Evolutionary conservation across 2,888 invertebrate species (phyloP).

Genomic region (Drosophila bunnanda): DNA sequence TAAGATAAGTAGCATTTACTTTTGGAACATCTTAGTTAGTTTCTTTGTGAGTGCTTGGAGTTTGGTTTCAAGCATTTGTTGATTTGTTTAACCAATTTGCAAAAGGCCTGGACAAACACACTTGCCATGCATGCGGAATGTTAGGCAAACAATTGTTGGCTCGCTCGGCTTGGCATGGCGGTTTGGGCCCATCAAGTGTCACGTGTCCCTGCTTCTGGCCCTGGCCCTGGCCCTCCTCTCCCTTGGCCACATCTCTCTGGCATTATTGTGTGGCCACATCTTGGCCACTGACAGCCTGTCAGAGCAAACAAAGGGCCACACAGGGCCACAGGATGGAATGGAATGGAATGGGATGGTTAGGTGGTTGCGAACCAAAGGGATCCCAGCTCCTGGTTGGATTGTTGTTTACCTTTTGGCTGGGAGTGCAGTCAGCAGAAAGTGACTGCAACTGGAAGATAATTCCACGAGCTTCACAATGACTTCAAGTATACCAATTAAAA

Average conservation of each 20-base stretch:
- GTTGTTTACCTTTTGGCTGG: constrained; percentile 53
- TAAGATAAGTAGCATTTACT: neutral
- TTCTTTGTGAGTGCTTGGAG: neutral
- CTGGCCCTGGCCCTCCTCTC: constrained; percentile 17
- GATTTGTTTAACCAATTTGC: constrained; percentile 72
- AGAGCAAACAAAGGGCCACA: constrained; percentile 68
- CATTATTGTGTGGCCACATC: constrained; percentile 67
- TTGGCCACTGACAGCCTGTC: constrained; percentile 73
- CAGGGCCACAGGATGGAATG: constrained; percentile 23
- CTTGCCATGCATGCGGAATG: constrained; percentile 46
- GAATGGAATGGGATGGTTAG: neutral
- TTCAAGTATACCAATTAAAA: constrained; percentile 56
- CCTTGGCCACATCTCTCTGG: constrained; percentile 21
- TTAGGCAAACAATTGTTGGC: constrained; percentile 45
- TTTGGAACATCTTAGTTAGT: constrained; percentile 3
- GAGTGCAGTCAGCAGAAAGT: constrained; percentile 57
- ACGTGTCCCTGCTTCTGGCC: constrained; percentile 64
- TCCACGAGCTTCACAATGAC: constrained; percentile 6
- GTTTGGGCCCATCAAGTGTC: constrained; percentile 63
- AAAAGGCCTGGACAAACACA: constrained; percentile 57
- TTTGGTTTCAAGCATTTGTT: constrained; percentile 49
- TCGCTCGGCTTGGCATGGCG: constrained; percentile 13
- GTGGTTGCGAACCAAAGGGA: neutral
- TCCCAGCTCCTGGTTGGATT: constrained; percentile 5
- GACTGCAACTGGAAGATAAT: constrained; percentile 47